Percentiles rank a stretch among this genome's conserved stretches.
Conservation (phyloP, 2,888 invertebrate genomes). For the Limnephilus auricula region DNA sequence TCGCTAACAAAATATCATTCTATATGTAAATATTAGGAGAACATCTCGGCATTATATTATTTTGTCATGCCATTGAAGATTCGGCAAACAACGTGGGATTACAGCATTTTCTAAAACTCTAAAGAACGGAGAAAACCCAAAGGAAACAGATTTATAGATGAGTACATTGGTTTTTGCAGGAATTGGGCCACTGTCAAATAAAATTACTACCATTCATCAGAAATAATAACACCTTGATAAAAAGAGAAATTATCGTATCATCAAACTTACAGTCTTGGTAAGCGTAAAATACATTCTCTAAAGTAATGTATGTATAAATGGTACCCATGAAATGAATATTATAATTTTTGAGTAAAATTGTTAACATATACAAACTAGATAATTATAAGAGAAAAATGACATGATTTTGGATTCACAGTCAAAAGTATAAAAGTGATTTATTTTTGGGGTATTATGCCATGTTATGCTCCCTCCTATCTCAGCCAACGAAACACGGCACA, state of each 20-base stretch:
- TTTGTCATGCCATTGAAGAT: slow-evolving; percentile 6
- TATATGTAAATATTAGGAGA: slow-evolving; percentile 43
- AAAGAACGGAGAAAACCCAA: not conserved
- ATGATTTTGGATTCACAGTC: no score
- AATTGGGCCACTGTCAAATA: not conserved
- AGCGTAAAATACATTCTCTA: not conserved
- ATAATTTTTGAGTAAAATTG: no score
- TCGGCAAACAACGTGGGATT: not conserved
- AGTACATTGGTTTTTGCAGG: not conserved
- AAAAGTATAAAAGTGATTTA: no score
- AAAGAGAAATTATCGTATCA: not conserved
- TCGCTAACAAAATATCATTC: slow-evolving; percentile 36
- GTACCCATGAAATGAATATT: no score
- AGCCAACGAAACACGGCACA: no score
- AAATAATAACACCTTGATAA: not conserved
- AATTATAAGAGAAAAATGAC: no score
- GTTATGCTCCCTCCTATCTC: no score
- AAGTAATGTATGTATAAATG: not conserved
- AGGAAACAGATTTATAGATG: not conserved
- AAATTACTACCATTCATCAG: not conserved
- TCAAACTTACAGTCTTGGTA: no score
- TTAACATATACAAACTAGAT: no score
- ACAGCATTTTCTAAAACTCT: not conserved
- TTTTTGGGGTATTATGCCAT: no score
- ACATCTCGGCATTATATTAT: slow-evolving; percentile 28